Base-by-base conservation (phyloP, 2,888 invertebrate species). In the Acrocyrtus sp. region DNA sequence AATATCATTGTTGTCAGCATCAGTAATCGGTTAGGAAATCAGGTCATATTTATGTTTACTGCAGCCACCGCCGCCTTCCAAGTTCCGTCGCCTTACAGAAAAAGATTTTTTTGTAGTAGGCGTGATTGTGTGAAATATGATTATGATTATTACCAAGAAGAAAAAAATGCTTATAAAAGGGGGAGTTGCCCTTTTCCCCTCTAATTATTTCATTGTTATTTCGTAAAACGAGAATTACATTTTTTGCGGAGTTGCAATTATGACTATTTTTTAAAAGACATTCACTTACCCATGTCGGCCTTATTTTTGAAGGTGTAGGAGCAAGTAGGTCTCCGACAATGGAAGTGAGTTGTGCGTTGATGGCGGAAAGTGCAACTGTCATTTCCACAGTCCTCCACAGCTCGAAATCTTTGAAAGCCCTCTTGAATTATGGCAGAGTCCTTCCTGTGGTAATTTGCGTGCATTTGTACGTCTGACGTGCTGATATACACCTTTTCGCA, bases 391-490 rank as follows among this genome's bases (percentile, higher is more conserved):
- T 94, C 96, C 85, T 98, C 98, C 0, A 96, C 96, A 0, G 97
- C 98, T 17, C 98, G 88, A 86, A 94, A 97, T 81, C 98, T 88
- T 83, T 97, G 96, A 86, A 98, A 98, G 0, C 98, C 98, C 84
- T 98, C 98, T 83, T 96, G 96, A 67, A 96, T 94, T 82, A 98
- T 98, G 19, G 97, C 97, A 0, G 96, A 95, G 85, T 98, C 97
- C 84, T 98, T 98, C 66, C 97, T 90, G 85, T 98, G 98, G 85
- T 97, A 98, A 86, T 98, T 98, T 3, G 98, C 96, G 85, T 98
- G 98, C 98, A 98, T 98, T 86, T 98, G 98, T 3, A 98, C 98
- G 85, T 98, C 98, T 56, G 97, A 97, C 3, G 98, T 98, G 82
- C 96, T 96, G 83, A 98, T 97, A 87, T 98, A 98, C 0, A 96